Base-by-base conservation (phyloP, 2,113 vertebrate species). In the Oceanodroma tethys region DNA sequence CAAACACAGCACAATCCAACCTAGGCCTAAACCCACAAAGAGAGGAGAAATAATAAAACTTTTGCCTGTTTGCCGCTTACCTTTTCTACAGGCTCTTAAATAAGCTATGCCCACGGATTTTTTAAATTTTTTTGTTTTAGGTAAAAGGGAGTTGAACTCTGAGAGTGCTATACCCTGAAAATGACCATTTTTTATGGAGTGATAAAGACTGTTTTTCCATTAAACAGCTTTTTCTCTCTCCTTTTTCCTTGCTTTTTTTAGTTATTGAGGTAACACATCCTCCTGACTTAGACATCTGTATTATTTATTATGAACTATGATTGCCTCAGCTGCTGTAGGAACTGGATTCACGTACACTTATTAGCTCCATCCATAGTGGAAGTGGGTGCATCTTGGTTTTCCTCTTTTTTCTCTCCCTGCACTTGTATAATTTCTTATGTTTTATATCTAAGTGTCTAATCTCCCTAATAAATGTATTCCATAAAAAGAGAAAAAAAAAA, bases 21-120 rank as follows among this genome's bases (percentile, higher is more conserved):
- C 72, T 42, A 92, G 76, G 55, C n/a, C 45, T 74, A 91, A 91
- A 86, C 27, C 15, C 55, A 76, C 55, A 86, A 95, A 95, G 67
- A 95, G 19, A 48, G n/a, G 11, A 68, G 36, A 92, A 93, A 75
- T 80, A 91, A 79, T 81, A 95, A 79, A 95, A 79, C 66, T 90
- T 88, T 58, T 27, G 2, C 75, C 90, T 83, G 36, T 59, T 95
- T 76, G 17, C 19, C 21, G 42, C 25, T 83, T 53, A n/a, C n/a
- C 9, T 95, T 93, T 74, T 13, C 40, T 76, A 48, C 7, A 40
- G 53, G 23, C 12, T 86, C 30, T 92, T 91, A 81, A 78, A 90
- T 21, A 27, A 73, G 13, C 1, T 70, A 30, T 88, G 22, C 4
- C 10, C 3, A 18, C 0, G 0, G 11, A 25, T 16, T 59, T 67